A percentile compares a stretch with the other conserved stretches of the same genome.
phyloP scores from a whole-genome alignment of 2,888 invertebrate genomes.

The Perithous albicinctus region DNA sequence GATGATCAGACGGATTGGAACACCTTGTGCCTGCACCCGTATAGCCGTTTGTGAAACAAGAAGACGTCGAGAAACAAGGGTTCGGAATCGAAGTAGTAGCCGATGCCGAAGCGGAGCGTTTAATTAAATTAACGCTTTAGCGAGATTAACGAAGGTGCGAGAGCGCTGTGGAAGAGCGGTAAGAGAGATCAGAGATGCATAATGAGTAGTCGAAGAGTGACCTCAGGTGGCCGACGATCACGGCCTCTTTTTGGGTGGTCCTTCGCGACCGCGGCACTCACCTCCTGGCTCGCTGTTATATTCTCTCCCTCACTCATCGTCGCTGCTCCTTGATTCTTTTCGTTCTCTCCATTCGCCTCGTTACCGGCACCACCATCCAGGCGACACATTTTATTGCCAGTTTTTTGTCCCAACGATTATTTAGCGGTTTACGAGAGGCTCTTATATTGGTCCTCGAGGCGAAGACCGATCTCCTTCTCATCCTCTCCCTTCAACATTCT shows the following conservation, averaged over 20 bases:
- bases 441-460: constrained; percentile 49
- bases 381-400: constrained; percentile 83
- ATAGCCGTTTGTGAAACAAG: constrained; percentile 59
- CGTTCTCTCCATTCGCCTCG: constrained; percentile 78
- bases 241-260: constrained; percentile 83
- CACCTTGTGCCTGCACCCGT: constrained; percentile 70
- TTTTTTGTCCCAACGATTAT: constrained; percentile 82
- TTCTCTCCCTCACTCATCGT: constrained; percentile 14
- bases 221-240: constrained; percentile 69
- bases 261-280: constrained; percentile 63
- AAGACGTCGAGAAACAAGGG: constrained; percentile 64
- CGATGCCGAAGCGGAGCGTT: constrained; percentile 73
- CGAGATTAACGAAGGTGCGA: constrained; percentile 84
- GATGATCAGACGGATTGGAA: constrained; percentile 71
- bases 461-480: constrained; percentile 45
- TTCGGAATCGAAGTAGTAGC: constrained; percentile 70
- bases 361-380: constrained; percentile 76
- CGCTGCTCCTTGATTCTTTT: constrained; percentile 58
- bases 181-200: constrained; percentile 84
- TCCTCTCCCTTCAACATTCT: constrained; percentile 2
- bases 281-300: constrained; percentile 2
- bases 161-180: constrained; percentile 55
- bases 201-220: constrained; percentile 79
- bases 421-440: constrained; percentile 81
- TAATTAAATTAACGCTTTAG: constrained; percentile 85